phyloP scores from a whole-genome alignment of 1,140 invertebrate species.

The Drosophila takahashii region DNA sequence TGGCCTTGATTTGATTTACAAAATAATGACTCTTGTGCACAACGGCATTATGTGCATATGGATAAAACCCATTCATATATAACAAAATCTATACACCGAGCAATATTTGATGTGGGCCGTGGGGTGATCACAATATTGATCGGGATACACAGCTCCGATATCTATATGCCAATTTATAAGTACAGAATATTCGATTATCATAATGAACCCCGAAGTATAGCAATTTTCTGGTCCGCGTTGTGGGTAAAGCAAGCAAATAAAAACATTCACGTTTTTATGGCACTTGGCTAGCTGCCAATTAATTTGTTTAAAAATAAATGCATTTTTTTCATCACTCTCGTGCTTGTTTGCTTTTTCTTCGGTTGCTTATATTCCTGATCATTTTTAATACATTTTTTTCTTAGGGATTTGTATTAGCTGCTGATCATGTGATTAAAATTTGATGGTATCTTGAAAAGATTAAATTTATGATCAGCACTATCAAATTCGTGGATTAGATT shows the following conservation, averaged over 20 bases:
- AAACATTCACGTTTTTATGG: slow-evolving; percentile 80
- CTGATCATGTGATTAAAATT: slow-evolving; percentile 34
- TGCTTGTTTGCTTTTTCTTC: slow-evolving; percentile 14
- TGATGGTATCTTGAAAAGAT: neutral
- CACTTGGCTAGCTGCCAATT: slow-evolving; percentile 68
- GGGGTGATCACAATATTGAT: slow-evolving; percentile 10
- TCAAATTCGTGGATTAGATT: neutral
- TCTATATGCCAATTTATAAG: slow-evolving; percentile 24
- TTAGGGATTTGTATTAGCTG: slow-evolving; percentile 31
- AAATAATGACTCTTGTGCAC: slow-evolving; percentile 18
- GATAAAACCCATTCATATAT: slow-evolving; percentile 31
- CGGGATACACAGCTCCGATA: slow-evolving; percentile 7
- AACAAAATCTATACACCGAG: neutral
- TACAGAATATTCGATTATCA: slow-evolving; percentile 17
- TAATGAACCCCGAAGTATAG: slow-evolving; percentile 17
- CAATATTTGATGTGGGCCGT: slow-evolving; percentile 3
- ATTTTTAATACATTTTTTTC: slow-evolving; percentile 49
- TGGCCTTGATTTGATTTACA: slow-evolving; percentile 73
- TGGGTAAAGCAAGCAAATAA: slow-evolving; percentile 47
- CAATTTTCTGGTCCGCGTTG: slow-evolving; percentile 4
- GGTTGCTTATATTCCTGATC: slow-evolving; percentile 29
- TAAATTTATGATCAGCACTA: slow-evolving; percentile 7
- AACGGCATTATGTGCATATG: slow-evolving; percentile 29
- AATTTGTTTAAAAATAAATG: slow-evolving; percentile 79
- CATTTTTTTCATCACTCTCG: slow-evolving; percentile 47